These are phyloP conservation scores for Hepsetus odoe DNA, from an alignment of 2,113 vertebrate genomes.

Conservation along the genomic window DNA sequence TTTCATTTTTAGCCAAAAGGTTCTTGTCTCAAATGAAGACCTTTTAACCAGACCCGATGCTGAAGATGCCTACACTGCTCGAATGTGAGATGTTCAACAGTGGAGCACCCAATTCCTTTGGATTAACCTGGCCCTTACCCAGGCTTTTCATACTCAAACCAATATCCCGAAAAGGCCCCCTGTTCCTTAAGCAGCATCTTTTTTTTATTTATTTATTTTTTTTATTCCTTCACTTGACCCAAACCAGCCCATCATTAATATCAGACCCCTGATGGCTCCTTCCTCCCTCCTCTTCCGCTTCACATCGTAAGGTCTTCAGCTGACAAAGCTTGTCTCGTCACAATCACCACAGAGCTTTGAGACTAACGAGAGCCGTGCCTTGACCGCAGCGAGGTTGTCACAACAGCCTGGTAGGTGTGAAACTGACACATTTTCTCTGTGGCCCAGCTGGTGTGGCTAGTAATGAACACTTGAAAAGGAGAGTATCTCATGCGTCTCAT, in stretches of 20 bases:
- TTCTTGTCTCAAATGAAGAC: too few species aligned
- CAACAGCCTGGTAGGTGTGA: constrained; percentile 17
- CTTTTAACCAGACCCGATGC: too few species aligned
- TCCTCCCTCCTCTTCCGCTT: not conserved
- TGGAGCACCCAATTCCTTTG: too few species aligned
- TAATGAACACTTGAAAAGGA: not conserved
- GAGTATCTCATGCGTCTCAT: too few species aligned
- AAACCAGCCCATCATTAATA: not conserved
- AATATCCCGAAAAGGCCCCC: too few species aligned
- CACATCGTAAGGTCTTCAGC: not conserved
- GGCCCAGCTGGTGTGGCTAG: not conserved
- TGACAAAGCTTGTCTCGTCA: constrained; percentile 5
- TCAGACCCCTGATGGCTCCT: not conserved
- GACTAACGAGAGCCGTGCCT: not conserved
- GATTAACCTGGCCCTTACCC: too few species aligned
- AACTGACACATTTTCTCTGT: constrained; percentile 6
- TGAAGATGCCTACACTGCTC: too few species aligned
- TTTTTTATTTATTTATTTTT: not conserved
- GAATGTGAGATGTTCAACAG: too few species aligned
- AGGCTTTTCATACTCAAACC: too few species aligned
- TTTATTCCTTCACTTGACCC: not conserved
- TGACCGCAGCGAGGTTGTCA: not conserved
- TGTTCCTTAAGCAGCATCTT: too few species aligned
- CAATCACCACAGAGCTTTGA: not conserved
- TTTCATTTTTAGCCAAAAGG: too few species aligned